phyloP scores from a whole-genome alignment of 1,140 invertebrate species.

The Lepidurus apus region DNA sequence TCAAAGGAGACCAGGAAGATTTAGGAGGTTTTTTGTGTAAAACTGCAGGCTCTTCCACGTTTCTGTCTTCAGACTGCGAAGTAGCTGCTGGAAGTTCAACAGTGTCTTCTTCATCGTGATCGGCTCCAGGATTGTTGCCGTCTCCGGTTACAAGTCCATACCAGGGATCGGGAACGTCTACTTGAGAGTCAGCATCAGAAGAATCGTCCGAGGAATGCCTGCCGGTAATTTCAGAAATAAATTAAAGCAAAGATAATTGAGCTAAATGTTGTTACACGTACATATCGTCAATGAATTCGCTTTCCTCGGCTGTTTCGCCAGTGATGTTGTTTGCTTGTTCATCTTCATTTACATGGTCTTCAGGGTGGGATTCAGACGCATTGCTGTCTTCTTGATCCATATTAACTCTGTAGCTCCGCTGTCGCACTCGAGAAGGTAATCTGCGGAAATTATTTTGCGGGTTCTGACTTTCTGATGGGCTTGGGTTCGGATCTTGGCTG shows the following conservation, averaged over 20 bases:
- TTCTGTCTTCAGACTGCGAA: not conserved
- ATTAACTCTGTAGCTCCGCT: not conserved
- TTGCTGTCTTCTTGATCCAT: not conserved
- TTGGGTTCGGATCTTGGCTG: not conserved
- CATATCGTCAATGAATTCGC: slow-evolving; percentile 7
- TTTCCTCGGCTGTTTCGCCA: not conserved
- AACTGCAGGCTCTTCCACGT: not conserved
- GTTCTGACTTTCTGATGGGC: not conserved
- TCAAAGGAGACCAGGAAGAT: not conserved
- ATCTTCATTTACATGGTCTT: not conserved
- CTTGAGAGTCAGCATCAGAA: not conserved
- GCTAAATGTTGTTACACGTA: not conserved
- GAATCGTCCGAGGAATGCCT: slow-evolving; percentile 1
- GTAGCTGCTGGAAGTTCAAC: not conserved
- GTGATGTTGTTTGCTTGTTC: not conserved
- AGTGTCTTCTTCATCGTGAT: not conserved
- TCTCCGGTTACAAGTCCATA: not conserved
- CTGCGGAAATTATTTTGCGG: not conserved
- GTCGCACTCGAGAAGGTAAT: not conserved
- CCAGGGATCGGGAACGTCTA: not conserved
- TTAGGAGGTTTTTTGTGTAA: not conserved
- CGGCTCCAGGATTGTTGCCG: not conserved
- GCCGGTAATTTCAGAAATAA: not conserved
- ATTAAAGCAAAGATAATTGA: no score
- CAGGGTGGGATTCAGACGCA: not conserved